Evolutionary conservation across 2,797 vertebrate species (phyloP).

Genomic region (Siniperca obscura): DNA sequence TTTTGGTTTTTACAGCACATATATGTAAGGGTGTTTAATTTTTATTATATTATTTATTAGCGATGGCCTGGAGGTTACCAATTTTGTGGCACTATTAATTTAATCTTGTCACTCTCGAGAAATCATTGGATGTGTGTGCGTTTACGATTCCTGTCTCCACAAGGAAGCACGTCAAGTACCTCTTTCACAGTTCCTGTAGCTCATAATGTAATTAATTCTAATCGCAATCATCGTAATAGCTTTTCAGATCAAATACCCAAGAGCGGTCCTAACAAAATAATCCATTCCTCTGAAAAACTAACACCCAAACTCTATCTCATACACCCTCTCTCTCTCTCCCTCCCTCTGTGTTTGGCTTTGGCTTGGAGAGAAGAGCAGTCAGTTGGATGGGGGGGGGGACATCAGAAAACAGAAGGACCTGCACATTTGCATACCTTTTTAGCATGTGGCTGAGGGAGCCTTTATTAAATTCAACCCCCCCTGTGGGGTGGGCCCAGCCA

Average conservation of each 20-base stretch:
- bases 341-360: conserved; percentile 61
- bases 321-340: conserved; percentile 20
- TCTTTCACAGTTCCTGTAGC: conserved; percentile 73
- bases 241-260: conserved; percentile 83
- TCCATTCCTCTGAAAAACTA: conserved; percentile 79
- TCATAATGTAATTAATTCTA: conserved; percentile 82
- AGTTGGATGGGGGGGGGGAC: conserved; percentile 41
- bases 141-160: conserved; percentile 52
- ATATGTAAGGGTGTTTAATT: conserved; percentile 58
- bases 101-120: conserved; percentile 54
- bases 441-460: conserved; percentile 80
- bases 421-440: conserved; percentile 84
- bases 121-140: conserved; percentile 47
- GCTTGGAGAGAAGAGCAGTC: conserved; percentile 68
- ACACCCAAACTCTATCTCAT: conserved; percentile 59
- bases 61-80: conserved; percentile 50
- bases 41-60: conserved; percentile 63
- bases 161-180: conserved; percentile 64
- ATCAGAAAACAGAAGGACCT: conserved; percentile 79
- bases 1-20: conserved; percentile 52
- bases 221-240: conserved; percentile 82
- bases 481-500: conserved; percentile 64
- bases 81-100: conserved; percentile 67
- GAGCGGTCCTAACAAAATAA: conserved; percentile 79
- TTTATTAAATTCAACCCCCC: conserved; percentile 80